Evolutionary conservation across 2,888 invertebrate species (phyloP).

Genomic region (Metacarcinus magister): DNA sequence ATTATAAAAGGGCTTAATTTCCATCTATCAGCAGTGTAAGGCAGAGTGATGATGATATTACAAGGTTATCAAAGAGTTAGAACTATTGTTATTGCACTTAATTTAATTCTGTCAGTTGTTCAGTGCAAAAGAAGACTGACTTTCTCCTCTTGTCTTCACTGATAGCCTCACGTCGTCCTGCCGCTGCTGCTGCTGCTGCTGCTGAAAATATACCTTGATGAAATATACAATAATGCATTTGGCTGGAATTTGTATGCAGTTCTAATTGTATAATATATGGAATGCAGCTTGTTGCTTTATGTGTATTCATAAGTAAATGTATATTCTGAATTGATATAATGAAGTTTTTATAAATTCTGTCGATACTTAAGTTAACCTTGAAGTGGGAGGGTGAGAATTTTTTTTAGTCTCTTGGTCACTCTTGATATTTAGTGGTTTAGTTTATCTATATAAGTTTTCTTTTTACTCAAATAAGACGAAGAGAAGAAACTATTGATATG

Average conservation of each 20-base stretch:
- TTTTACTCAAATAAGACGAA: not conserved
- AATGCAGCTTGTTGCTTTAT: conserved; percentile 28
- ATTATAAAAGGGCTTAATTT: not conserved
- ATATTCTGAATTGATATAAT: conserved; percentile 37
- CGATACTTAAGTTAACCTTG: not conserved
- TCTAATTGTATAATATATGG: not conserved
- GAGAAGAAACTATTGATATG: not conserved
- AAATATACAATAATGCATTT: not conserved
- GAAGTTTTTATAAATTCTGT: not conserved
- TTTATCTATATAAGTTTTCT: not conserved
- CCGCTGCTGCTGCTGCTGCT: not conserved
- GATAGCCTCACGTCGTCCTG: not conserved
- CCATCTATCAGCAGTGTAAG: not conserved
- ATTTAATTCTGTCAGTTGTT: not conserved
- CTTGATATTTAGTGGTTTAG: not conserved
- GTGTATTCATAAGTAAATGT: conserved; percentile 21
- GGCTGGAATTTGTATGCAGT: not conserved
- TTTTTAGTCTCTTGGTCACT: not conserved
- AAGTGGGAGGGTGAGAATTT: not conserved
- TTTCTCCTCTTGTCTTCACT: not conserved
- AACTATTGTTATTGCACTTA: not conserved
- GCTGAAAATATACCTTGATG: not conserved
- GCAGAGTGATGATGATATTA: not conserved
- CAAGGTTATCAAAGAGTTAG: not conserved
- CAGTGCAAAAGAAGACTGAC: not conserved